These are phyloP conservation scores for Oryctolagus cuniculus DNA, from an alignment of 2,113 vertebrate species.

Conservation along the genomic window mOryCun1.1 NC_091444.1:60066501-60067000, in stretches of 20 bases:
- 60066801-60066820: not conserved
- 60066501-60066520: too few relatives aligned
- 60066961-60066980: not conserved
- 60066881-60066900: not conserved
- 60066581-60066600: too few relatives aligned
- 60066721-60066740: not conserved
- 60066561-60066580: too few relatives aligned
- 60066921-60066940: not conserved
- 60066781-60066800: not conserved
- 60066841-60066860: not conserved
- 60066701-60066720: not conserved
- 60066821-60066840: not conserved
- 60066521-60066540: too few relatives aligned
- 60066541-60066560: too few relatives aligned
- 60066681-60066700: not conserved
- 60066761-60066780: not conserved
- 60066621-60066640: too few relatives aligned
- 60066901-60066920: not conserved
- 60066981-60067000: slow-evolving; percentile 10
- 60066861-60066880: not conserved
- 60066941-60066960: not conserved
- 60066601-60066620: too few relatives aligned
- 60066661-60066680: not conserved
- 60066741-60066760: not conserved
- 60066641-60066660: not conserved